Percentiles rank a stretch among this genome's conserved stretches.
Evolutionary conservation across 2,888 invertebrate genomes (phyloP).

Genomic region (Agonopterix subpropinquella): DNA sequence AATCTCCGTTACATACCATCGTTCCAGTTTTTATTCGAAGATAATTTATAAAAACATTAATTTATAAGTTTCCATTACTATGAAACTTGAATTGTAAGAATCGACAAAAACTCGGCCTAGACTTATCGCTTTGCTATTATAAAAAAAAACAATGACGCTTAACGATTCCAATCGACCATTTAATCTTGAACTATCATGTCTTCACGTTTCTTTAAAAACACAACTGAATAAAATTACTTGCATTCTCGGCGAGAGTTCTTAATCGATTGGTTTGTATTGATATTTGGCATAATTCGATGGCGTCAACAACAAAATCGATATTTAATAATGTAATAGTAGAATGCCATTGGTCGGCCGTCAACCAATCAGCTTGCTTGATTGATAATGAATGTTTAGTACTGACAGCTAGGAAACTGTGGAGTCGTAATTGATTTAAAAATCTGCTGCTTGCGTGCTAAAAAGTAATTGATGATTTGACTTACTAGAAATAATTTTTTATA

Average conservation of each 20-base stretch:
- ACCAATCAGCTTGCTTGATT: slow-evolving; percentile 52
- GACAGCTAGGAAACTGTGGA: slow-evolving; percentile 35
- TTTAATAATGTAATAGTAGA: slow-evolving; percentile 34
- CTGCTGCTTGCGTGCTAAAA: too few species aligned
- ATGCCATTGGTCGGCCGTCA: slow-evolving; percentile 43
- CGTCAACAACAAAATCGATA: slow-evolving; percentile 33
- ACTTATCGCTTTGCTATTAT: not conserved
- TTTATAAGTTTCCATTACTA: not conserved
- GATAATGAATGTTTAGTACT: slow-evolving; percentile 38
- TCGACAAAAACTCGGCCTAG: slow-evolving; percentile 23
- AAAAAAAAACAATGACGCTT: slow-evolving; percentile 17
- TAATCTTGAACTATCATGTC: slow-evolving; percentile 18
- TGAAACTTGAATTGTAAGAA: too few species aligned
- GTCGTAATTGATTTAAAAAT: slow-evolving; percentile 15
- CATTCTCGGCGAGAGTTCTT: slow-evolving; percentile 23
- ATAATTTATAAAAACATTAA: not conserved
- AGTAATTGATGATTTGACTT: too few species aligned
- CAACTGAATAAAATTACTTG: slow-evolving; percentile 16
- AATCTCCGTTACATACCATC: too few species aligned
- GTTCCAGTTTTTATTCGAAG: too few species aligned
- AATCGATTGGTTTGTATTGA: slow-evolving; percentile 19
- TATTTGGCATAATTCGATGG: slow-evolving; percentile 29
- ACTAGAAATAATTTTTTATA: too few species aligned
- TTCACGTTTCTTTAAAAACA: slow-evolving; percentile 8
- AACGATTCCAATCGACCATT: slow-evolving; percentile 13